phyloP scores from a whole-genome alignment of 2,888 invertebrate species.

The Dynastes grantii region DNA sequence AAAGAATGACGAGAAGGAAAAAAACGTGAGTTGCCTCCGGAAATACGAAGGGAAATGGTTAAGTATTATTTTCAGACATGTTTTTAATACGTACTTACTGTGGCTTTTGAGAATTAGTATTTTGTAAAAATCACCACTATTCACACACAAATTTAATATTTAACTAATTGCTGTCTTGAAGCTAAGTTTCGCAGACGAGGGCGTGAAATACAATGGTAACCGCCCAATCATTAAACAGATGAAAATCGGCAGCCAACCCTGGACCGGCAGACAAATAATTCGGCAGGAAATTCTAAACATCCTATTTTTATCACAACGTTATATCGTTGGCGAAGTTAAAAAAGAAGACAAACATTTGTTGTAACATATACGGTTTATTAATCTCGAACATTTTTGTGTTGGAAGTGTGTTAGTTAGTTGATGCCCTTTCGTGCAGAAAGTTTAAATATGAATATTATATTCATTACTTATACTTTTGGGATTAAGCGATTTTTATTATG shows the following conservation, averaged over 20 bases:
- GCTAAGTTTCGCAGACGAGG: constrained; percentile 37
- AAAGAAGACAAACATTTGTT: constrained; percentile 40
- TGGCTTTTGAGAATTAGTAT: neutral
- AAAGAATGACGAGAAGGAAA: neutral
- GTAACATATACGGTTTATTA: constrained; percentile 45
- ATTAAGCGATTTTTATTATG: too few species aligned
- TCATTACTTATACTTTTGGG: too few species aligned
- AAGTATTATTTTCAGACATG: neutral
- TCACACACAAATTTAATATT: constrained; percentile 37
- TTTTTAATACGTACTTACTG: neutral
- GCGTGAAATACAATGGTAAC: constrained; percentile 39
- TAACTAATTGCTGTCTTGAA: constrained; percentile 39
- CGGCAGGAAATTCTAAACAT: constrained; percentile 42
- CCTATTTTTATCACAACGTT: constrained; percentile 45
- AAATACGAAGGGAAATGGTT: neutral
- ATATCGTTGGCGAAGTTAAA: constrained; percentile 31
- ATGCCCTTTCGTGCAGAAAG: neutral
- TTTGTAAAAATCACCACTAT: constrained; percentile 35
- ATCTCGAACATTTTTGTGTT: neutral
- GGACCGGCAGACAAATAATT: constrained; percentile 42
- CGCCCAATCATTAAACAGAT: constrained; percentile 50
- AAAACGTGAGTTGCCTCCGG: neutral
- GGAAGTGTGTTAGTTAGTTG: constrained; percentile 14
- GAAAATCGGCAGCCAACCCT: constrained; percentile 49
- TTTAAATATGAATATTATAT: too few species aligned